These are phyloP conservation scores for Thymelicus acteon DNA, from an alignment of 2,888 invertebrate genomes.

Conservation along the genomic window DNA sequence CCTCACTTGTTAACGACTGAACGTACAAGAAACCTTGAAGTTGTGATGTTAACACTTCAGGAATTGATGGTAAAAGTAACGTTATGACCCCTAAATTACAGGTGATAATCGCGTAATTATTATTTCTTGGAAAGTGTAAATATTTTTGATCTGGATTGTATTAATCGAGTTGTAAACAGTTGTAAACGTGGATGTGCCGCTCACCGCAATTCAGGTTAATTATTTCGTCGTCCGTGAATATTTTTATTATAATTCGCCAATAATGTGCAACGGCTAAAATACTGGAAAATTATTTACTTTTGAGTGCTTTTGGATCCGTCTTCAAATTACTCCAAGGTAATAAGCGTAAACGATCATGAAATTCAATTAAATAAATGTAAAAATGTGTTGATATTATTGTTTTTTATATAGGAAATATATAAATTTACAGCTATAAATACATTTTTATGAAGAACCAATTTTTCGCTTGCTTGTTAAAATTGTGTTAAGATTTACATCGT, in stretches of 20 bases:
- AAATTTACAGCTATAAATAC: neutral
- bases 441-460: too few species aligned
- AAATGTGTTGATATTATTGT: constrained; percentile 23
- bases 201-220: constrained; percentile 51
- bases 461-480: too few species aligned
- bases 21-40: constrained; percentile 5
- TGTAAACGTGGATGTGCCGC: constrained; percentile 38
- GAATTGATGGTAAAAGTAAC: constrained; percentile 1
- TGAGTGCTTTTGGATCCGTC: constrained; percentile 22
- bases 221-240: constrained; percentile 45
- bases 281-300: constrained; percentile 14
- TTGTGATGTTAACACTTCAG: neutral
- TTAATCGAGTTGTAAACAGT: constrained; percentile 39
- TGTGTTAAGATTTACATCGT: too few species aligned
- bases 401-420: constrained; percentile 1
- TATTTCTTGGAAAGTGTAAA: neutral
- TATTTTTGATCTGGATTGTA: constrained; percentile 11
- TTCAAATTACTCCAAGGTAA: constrained; percentile 23
- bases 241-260: constrained; percentile 39
- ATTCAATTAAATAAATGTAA: constrained; percentile 21
- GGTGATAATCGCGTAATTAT: constrained; percentile 3
- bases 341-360: constrained; percentile 20
- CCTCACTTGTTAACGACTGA: constrained; percentile 41
- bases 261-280: constrained; percentile 23
- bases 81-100: neutral